These are phyloP conservation scores for Apeira syringaria DNA, from an alignment of 2,888 invertebrate genomes.

Conservation along the genomic window DNA sequence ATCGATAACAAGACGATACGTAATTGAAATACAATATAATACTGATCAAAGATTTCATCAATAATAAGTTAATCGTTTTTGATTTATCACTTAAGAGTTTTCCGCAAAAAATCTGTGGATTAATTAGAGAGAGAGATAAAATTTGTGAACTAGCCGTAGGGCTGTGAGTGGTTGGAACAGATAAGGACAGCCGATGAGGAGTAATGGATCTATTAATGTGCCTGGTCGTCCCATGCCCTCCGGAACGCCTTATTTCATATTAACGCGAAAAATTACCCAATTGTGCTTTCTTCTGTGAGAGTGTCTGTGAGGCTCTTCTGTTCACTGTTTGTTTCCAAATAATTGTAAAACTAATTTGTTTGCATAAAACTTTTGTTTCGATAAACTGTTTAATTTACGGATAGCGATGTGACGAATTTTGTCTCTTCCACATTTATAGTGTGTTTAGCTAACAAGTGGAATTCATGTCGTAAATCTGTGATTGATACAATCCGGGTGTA, in stretches of 20 bases:
- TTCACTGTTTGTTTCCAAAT: conserved; percentile 45
- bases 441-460: too few relatives aligned
- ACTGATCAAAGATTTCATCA: too few relatives aligned
- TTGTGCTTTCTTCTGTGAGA: too few relatives aligned
- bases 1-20: too few relatives aligned
- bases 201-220: conserved; percentile 70
- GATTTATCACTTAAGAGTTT: conserved; percentile 71
- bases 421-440: too few relatives aligned
- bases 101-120: conserved; percentile 70
- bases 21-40: too few relatives aligned
- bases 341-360: conserved; percentile 52
- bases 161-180: conserved; percentile 65
- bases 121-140: conserved; percentile 77
- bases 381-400: too few relatives aligned
- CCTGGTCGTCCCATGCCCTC: conserved; percentile 42
- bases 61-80: too few relatives aligned
- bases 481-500: too few relatives aligned
- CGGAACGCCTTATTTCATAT: conserved; percentile 48
- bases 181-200: conserved; percentile 68
- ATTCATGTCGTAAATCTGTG: too few relatives aligned
- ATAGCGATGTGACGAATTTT: too few relatives aligned
- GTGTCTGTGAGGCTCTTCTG: conserved; percentile 53
- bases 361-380: conserved; percentile 56
- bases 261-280: conserved; percentile 55
- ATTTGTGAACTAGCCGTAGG: conserved; percentile 71